Evolutionary conservation across 2,797 vertebrate species (phyloP).

Genomic region (Xyrichtys novacula): DNA sequence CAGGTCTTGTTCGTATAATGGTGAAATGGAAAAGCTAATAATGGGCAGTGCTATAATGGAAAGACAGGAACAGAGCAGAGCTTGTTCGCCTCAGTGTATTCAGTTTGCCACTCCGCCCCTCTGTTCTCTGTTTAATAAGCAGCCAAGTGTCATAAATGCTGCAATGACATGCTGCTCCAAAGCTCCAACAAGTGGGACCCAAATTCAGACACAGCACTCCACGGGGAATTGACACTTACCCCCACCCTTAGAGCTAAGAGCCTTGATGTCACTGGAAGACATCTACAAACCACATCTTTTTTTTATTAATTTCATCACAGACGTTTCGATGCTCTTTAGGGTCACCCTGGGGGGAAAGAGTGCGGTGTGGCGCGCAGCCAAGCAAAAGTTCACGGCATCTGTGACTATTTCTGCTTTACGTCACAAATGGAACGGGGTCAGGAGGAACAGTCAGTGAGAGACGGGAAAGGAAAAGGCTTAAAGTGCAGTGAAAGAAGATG

Average conservation of each 20-base stretch:
- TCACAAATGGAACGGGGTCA: conserved; percentile 8
- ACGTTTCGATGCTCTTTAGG: conserved; percentile 46
- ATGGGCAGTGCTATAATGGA: conserved; percentile 57
- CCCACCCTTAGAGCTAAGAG: conserved; percentile 25
- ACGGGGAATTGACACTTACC: conserved; percentile 59
- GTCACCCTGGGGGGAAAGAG: conserved; percentile 29
- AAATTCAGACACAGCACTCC: conserved; percentile 29
- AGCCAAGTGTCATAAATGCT: conserved; percentile 59
- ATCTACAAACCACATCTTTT: conserved; percentile 37
- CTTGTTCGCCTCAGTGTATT: conserved; percentile 53
- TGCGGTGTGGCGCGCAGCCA: conserved; percentile 39
- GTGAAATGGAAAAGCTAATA: conserved; percentile 54
- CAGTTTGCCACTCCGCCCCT: conserved; percentile 19
- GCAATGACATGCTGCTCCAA: conserved; percentile 32
- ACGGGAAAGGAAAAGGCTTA: too few relatives aligned
- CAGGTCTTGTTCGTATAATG: conserved; percentile 35
- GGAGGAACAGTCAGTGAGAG: too few relatives aligned
- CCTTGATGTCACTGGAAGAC: conserved; percentile 29
- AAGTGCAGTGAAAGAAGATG: conserved; percentile 11
- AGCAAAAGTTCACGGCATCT: conserved; percentile 54
- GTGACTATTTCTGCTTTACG: conserved; percentile 37
- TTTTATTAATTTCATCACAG: conserved; percentile 34
- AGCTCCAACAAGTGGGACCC: conserved; percentile 46
- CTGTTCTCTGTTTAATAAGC: conserved; percentile 54
- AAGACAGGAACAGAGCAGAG: conserved; percentile 60